Conservation (phyloP, 2,113 vertebrate species). For the Lepus timidus region DNA sequence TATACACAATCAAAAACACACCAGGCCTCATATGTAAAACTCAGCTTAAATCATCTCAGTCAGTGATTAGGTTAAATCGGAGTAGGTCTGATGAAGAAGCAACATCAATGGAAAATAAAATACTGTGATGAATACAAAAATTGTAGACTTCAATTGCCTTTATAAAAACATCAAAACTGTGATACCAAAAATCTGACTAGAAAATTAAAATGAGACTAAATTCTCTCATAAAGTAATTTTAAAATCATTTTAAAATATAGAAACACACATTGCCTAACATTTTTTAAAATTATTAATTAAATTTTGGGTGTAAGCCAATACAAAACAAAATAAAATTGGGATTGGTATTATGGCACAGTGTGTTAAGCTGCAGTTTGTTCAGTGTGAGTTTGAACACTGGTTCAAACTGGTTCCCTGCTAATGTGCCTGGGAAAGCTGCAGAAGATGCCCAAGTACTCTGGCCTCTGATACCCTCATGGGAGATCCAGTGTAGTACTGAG, state of each 20-base stretch:
- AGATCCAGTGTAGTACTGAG: too few relatives aligned
- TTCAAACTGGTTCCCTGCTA: too few relatives aligned
- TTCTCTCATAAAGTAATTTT: background rate
- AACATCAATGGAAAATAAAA: background rate
- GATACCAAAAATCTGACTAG: background rate
- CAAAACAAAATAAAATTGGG: background rate
- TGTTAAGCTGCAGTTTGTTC: too few relatives aligned
- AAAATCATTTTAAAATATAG: background rate
- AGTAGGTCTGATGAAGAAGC: background rate
- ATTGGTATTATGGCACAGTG: background rate
- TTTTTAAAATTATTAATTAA: too few relatives aligned
- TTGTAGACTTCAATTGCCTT: background rate
- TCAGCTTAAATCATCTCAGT: background rate
- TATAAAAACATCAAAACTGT: background rate
- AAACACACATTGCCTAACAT: background rate
- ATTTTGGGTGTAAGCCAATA: background rate
- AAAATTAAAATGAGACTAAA: background rate
- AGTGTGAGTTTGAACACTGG: too few relatives aligned
- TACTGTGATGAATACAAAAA: background rate
- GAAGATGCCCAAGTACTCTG: too few relatives aligned
- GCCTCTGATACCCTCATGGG: too few relatives aligned
- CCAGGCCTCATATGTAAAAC: background rate
- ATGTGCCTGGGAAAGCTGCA: too few relatives aligned
- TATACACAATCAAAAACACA: background rate
- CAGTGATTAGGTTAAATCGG: background rate